Base-by-base conservation (phyloP, 2,113 vertebrate species). In the Cyanoderma ruficeps region DNA sequence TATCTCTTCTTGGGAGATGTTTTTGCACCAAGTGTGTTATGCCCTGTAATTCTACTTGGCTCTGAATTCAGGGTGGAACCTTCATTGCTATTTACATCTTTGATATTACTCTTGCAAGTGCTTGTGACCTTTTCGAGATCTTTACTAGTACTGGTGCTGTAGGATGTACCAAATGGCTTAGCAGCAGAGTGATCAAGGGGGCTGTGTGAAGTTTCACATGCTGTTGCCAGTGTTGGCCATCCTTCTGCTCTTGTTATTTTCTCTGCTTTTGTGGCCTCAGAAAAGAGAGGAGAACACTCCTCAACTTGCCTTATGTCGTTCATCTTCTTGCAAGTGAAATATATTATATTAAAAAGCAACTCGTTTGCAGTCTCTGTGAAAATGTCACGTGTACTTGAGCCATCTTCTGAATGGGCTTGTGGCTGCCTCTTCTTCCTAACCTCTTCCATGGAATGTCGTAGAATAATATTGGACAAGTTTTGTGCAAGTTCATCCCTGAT, bases 271-370 rank as follows among this genome's bases (percentile, higher is more conserved):
- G 65, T 70, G 25, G 94, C 92, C n/a, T 96, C 90, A 0, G 94
- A 63, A 68, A 97, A 93, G 52, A 91, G 37, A 39, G 85, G 39
- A 50, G 98, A 93, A 75, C 95, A 93, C 41, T 98, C 97, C 61
- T 98, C 96, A 57, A 77, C 89, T 72, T 96, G 97, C 53, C 97
- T 98, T 61, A 99, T 97, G 42, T 98, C 98, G 2, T 96, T 97
- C 96, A 99, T 98, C 96, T 99, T 99, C 96, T 98, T 98, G 93
- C 98, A 98, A 7, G 99, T 99, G 94, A 98, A 97, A 94, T 98
- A 98, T 31, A 99, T 98, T 49, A 99, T 95, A 8, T 98, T 98
- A 95, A 99, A 99, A 23, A 99, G 98, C 95, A 99, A 96, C 57
- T 97, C 98, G 4, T 98, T 99, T 52, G 98, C 97, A 85, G 97